Evolutionary conservation across 2,113 vertebrate genomes (phyloP).

Genomic region (Clarias macrocephalus): DNA sequence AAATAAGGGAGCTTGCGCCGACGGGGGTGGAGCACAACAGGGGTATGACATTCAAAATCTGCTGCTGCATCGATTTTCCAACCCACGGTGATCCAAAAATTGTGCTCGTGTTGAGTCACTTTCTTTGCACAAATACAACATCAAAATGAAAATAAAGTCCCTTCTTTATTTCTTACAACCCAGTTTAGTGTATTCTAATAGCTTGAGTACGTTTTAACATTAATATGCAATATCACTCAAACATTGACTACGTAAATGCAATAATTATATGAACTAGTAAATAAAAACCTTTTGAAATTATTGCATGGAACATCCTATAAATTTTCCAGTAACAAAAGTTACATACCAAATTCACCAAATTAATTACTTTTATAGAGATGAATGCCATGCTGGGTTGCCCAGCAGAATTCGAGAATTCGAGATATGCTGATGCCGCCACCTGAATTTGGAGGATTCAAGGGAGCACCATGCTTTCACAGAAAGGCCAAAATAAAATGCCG

Average conservation of each 20-base stretch:
- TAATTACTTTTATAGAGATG: not conserved
- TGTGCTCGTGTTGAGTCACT: not conserved
- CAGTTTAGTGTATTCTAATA: not conserved
- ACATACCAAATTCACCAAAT: not conserved
- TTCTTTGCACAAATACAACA: not conserved
- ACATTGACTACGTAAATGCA: not conserved
- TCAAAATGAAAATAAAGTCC: not conserved
- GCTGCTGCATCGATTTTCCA: not conserved
- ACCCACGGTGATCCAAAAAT: not conserved
- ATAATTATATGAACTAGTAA: not conserved
- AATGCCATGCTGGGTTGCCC: not conserved
- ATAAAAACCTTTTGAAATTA: not conserved
- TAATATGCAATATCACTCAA: not conserved
- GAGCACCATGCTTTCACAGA: no score
- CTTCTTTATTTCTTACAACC: not conserved
- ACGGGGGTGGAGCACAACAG: constrained; percentile 16
- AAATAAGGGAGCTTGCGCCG: not conserved
- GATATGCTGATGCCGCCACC: no score
- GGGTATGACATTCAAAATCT: constrained; percentile 15
- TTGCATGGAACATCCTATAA: not conserved
- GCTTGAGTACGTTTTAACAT: not conserved
- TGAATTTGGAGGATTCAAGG: no score
- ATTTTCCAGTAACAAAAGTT: not conserved
- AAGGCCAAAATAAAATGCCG: no score
- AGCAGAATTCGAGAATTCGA: no score